A percentile compares a stretch with the other conserved stretches of the same genome.
phyloP scores from a whole-genome alignment of 2,888 invertebrate species.

The Rhamnusium bicolor region DNA sequence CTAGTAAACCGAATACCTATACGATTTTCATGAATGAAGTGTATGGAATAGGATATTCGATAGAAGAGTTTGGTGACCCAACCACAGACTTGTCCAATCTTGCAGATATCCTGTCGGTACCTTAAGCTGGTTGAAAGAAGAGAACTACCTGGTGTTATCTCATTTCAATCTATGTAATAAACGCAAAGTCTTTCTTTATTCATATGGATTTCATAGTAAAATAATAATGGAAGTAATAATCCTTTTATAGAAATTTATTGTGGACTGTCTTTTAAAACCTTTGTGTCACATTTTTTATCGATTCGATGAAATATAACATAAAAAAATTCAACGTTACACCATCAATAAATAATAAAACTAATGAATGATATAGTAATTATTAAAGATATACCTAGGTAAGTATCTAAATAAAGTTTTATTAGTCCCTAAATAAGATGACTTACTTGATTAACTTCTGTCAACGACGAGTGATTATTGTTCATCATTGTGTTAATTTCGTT shows the following conservation, averaged over 20 bases:
- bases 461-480: conserved; percentile 62
- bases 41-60: background rate
- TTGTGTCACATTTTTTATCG: too few species aligned
- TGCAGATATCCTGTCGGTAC: conserved; percentile 52
- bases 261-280: too few species aligned
- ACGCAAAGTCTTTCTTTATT: background rate
- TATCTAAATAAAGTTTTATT: background rate
- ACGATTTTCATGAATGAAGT: too few species aligned
- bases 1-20: too few species aligned
- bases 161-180: conserved; percentile 4
- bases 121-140: conserved; percentile 15
- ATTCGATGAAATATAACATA: too few species aligned
- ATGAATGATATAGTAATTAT: too few species aligned
- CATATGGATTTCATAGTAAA: background rate
- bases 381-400: too few species aligned
- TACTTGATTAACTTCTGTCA: conserved; percentile 67
- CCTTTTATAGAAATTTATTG: too few species aligned
- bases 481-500: conserved; percentile 68
- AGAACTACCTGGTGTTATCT: conserved; percentile 23
- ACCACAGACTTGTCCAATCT: conserved; percentile 49
- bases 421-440: conserved; percentile 48
- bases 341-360: too few species aligned
- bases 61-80: conserved; percentile 14
- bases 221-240: too few species aligned
- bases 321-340: too few species aligned